Base-by-base conservation (phyloP, 2,797 vertebrate species). In the Spheniscus humboldti region DNA sequence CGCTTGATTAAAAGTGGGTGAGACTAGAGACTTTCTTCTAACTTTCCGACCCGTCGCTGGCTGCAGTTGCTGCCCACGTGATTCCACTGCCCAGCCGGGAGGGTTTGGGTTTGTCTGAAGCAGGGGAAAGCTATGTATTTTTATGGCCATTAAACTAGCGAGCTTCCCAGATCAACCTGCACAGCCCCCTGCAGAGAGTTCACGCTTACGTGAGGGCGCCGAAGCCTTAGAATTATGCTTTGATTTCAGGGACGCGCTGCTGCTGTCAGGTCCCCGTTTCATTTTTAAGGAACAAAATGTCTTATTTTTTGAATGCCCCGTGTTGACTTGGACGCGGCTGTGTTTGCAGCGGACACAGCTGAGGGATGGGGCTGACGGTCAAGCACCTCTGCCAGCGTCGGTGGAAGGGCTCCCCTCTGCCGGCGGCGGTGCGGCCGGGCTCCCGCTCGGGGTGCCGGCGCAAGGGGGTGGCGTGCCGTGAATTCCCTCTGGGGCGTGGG, bases 101-200 rank as follows among this genome's bases (percentile, higher is more conserved):
- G 93, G 90, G 86, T 31, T 78, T 35, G 86, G 85, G 77, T 90
- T 93, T 95, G 92, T 95, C 77, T 88, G 89, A 91, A 93, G 95
- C 95, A 93, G 92, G 94, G 94, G 93, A 93, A 90, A 96, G 95
- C 75, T 6, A 92, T 95, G 92, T 96, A 96, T 96, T 97, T 97
- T 97, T 96, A 94, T 91, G 94, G 97, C 96, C 96, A 96, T 95
- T 97, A 96, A 96, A 95, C 83, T 96, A 96, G 90, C 3, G 60
- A 97, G 94, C 95, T 97, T 96, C 95, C 97, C 97, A 96, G 97
- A 95, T 95, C 92, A 75, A 78, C 92, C 71, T 53, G 88, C 93
- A 37, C 86, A 60, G 95, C 64, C 56, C 90, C 94, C 83, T 62
- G 95, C 88, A 90, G 92, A 81, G 93, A 82, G 94, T 93, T 93